Base-by-base conservation (phyloP, 2,797 vertebrate species). In the Mus spretus region DNA sequence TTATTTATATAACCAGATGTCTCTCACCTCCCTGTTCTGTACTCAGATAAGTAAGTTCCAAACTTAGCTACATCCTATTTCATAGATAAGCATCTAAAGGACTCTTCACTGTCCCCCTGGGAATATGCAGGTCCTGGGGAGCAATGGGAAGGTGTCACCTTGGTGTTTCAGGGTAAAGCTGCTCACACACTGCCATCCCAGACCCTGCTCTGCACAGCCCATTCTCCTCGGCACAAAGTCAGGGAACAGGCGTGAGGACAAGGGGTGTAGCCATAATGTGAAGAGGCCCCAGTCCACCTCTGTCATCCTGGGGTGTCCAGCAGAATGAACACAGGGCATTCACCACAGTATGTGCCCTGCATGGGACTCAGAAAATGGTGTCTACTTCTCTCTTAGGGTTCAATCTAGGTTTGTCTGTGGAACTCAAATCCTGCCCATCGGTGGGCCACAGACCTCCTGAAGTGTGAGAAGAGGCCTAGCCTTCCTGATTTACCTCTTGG, bases 151-250 rank as follows among this genome's bases (percentile, higher is more conserved):
- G 53, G 17, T 70, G 37, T 95, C 97, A 92, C 26, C 93, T 24
- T 26, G 70, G 75, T 72, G 70, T 81, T 90, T 34, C 44, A 85
- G 63, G 91, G 57, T 31, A 94, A 95, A 98, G 88, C 65, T 95
- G 92, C 95, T 67, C 57, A 90, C 57, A 31, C 94, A 95, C 91
- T 96, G 97, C 96, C 97, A 93, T 37, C 28, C 79, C 81, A 95
- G 97, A 93, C 97, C 70, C 93, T 53, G 55, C 77, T 92, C 95
- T 82, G 0, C 83, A 93, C 94, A 95, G 61, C 86, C 31, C 22
- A 77, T 98, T 98, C 97, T 96, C 91, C 97, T 98, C 83, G 95
- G 53, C 79, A 63, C 37, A 97, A 91, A 98, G 97, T 97, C 97
- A 98, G 98, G 97, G 89, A n/a, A 97, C 0, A 11, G 63, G 13